Evolutionary conservation across 2,797 vertebrate genomes (phyloP).

Genomic region (Varecia variegata): DNA sequence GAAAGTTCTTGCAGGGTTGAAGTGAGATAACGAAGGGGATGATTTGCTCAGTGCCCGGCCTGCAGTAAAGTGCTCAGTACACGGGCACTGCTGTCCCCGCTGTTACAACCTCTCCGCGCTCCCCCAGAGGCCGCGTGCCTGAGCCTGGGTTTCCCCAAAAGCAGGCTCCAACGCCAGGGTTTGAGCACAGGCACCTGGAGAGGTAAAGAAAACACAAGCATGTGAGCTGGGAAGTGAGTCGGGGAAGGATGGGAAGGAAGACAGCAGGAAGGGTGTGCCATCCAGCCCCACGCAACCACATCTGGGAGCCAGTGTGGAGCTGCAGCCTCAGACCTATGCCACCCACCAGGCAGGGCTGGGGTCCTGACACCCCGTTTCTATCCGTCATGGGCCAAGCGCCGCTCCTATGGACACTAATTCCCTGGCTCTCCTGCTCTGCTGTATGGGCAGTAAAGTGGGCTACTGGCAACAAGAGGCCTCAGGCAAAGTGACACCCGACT

Average conservation of each 20-base stretch:
- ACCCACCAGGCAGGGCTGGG: fast-evolving
- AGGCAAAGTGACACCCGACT: neutral
- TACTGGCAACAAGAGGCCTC: neutral
- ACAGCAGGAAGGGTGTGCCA: too few species aligned
- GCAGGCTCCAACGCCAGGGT: neutral
- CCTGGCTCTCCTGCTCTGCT: neutral
- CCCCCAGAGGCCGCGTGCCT: fast-evolving
- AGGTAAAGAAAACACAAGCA: fast-evolving
- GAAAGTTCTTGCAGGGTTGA: too few species aligned
- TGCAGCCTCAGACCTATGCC: neutral
- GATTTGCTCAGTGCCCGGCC: fast-evolving
- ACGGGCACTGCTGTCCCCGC: fast-evolving
- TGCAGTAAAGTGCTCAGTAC: fast-evolving
- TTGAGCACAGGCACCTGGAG: neutral
- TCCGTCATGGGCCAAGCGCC: fast-evolving
- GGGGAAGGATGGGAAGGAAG: neutral
- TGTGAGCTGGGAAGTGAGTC: neutral
- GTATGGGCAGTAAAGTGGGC: fast-evolving
- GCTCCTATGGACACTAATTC: neutral
- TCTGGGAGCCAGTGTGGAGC: neutral
- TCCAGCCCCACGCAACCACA: neutral
- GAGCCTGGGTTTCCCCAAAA: too few species aligned
- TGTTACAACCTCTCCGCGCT: fast-evolving
- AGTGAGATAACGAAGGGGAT: neutral
- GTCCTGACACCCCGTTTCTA: fast-evolving